These are phyloP conservation scores for Drosophila koepferae DNA, from an alignment of 2,888 invertebrate genomes.

Conservation along the genomic window DNA sequence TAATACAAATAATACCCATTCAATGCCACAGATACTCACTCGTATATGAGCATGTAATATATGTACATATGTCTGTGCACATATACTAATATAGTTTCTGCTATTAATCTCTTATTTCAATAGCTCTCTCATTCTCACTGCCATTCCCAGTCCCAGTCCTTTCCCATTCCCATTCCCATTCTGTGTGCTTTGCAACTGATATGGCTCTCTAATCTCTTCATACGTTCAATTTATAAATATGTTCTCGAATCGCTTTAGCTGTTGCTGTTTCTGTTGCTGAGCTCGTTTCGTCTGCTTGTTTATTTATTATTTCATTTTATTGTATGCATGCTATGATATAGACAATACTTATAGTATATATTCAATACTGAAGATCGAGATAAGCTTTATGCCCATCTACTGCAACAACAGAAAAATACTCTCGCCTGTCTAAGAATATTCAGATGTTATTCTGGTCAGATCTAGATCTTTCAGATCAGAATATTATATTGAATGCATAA, in stretches of 20 bases:
- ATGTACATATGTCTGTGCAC: neutral
- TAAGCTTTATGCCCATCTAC: slow-evolving; percentile 20
- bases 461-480: neutral
- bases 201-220: slow-evolving; percentile 41
- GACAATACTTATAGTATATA: slow-evolving; percentile 1
- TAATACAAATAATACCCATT: neutral
- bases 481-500: neutral
- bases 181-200: slow-evolving; percentile 43
- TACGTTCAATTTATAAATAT: slow-evolving; percentile 48
- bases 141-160: neutral
- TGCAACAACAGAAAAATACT: neutral
- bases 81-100: neutral
- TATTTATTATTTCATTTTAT: neutral
- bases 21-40: neutral
- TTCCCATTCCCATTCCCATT: neutral
- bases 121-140: neutral
- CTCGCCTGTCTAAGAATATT: neutral
- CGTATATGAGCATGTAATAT: neutral
- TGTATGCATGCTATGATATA: neutral
- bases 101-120: slow-evolving; percentile 6
- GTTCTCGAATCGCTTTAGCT: slow-evolving; percentile 18
- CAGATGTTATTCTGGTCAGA: slow-evolving; percentile 4
- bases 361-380: slow-evolving; percentile 30
- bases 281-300: slow-evolving; percentile 1
- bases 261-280: neutral